A percentile compares a stretch with the other conserved stretches of the same genome.
Evolutionary conservation across 2,797 vertebrate species (phyloP).

Genomic region (Spondyliosoma cantharus): DNA sequence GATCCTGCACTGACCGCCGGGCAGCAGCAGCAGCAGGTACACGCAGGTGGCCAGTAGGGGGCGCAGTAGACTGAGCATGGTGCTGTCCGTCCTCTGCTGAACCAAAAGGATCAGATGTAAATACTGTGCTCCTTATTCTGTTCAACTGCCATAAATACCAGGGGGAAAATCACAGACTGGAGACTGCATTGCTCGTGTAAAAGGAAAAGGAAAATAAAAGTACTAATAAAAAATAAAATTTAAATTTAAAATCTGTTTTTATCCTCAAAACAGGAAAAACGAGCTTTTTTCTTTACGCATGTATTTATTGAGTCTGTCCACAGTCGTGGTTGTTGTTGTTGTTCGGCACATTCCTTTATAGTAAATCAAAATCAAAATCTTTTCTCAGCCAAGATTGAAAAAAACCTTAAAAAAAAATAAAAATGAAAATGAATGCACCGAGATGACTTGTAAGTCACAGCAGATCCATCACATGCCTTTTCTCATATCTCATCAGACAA

Average conservation of each 20-base stretch:
- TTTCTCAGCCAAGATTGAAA: neutral
- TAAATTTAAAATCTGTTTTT: too few relatives aligned
- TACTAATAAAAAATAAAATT: too few relatives aligned
- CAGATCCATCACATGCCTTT: too few relatives aligned
- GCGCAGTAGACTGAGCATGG: conserved; percentile 74
- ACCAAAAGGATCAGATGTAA: neutral
- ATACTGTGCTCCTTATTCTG: conserved; percentile 1
- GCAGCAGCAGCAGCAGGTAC: conserved; percentile 45
- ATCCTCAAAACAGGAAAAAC: neutral
- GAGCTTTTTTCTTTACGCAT: neutral
- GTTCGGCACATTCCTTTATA: neutral
- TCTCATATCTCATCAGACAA: neutral
- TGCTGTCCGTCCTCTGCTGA: conserved; percentile 22
- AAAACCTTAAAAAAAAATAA: neutral
- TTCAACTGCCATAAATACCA: conserved; percentile 37
- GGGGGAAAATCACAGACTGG: neutral
- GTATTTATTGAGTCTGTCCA: neutral
- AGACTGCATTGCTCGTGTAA: neutral
- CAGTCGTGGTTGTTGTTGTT: neutral
- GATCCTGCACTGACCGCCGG: conserved; percentile 48
- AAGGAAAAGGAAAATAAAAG: neutral
- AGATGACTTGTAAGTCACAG: neutral
- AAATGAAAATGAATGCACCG: neutral
- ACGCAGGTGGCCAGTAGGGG: conserved; percentile 78
- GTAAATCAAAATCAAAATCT: neutral